phyloP scores from a whole-genome alignment of 2,888 invertebrate genomes.

The Synergus umbraculus region DNA sequence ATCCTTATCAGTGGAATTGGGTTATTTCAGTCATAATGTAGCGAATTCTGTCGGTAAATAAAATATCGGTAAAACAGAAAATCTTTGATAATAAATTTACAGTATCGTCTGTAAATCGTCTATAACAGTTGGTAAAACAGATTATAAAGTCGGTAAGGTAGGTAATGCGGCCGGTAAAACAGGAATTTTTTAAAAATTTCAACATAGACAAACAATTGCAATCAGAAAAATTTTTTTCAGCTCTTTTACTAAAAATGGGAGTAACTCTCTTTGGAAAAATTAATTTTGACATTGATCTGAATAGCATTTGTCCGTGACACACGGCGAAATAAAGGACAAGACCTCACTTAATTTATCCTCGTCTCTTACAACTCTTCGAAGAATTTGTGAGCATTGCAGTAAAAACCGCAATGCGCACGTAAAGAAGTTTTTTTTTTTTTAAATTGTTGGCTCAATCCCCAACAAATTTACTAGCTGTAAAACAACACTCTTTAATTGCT shows the following conservation, averaged over 20 bases:
- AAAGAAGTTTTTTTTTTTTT: conserved; percentile 16
- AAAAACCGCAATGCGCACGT: conserved; percentile 39
- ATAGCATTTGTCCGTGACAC: conserved; percentile 35
- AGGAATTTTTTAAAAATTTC: neutral
- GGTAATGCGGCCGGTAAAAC: neutral
- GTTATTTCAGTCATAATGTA: neutral
- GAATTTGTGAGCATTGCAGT: conserved; percentile 38
- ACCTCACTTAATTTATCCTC: conserved; percentile 36
- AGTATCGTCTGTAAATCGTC: neutral
- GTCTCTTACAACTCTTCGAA: conserved; percentile 26
- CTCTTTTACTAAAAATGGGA: neutral
- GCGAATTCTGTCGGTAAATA: neutral
- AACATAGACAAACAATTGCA: neutral
- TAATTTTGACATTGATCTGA: conserved; percentile 39
- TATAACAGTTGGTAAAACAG: neutral
- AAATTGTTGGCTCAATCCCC: conserved; percentile 24
- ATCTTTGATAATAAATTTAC: neutral
- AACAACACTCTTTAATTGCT: conserved; percentile 11
- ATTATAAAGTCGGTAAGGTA: neutral
- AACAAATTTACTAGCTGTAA: conserved; percentile 21
- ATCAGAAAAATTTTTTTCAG: neutral
- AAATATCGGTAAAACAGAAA: neutral
- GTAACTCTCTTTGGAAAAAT: neutral
- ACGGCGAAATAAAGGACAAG: conserved; percentile 38
- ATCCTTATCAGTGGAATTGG: neutral